phyloP scores from a whole-genome alignment of 1,140 invertebrate species.

The Drosophila oshimai region DNA sequence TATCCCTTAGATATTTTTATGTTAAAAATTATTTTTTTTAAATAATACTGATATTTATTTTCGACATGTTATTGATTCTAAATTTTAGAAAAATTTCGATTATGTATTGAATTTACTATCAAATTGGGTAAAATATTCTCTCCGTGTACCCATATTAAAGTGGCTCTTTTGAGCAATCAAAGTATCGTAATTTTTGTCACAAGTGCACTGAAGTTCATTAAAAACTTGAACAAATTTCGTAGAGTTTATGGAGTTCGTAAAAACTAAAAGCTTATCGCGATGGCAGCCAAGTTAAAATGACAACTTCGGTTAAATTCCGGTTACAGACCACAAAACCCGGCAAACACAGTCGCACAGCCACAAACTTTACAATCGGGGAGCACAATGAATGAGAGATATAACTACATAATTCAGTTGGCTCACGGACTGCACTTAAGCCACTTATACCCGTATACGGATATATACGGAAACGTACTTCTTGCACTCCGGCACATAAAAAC shows the following conservation, averaged over 20 bases:
- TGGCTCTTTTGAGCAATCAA: neutral
- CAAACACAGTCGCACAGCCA: neutral
- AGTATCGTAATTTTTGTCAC: neutral
- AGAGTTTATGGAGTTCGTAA: conserved; percentile 2
- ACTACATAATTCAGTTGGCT: conserved; percentile 65
- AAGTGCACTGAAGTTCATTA: neutral
- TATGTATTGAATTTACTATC: too few relatives aligned
- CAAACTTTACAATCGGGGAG: neutral
- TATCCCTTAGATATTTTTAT: too few relatives aligned
- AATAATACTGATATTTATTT: too few relatives aligned
- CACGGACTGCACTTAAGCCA: conserved; percentile 65
- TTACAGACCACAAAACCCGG: neutral
- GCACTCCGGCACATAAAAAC: conserved; percentile 70
- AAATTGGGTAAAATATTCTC: too few relatives aligned
- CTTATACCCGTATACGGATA: conserved; percentile 29
- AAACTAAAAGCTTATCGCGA: conserved; percentile 4
- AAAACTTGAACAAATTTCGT: neutral
- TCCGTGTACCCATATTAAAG: neutral
- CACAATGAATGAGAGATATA: conserved; percentile 32
- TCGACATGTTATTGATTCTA: too few relatives aligned
- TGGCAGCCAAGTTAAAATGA: neutral
- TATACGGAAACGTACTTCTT: conserved; percentile 52
- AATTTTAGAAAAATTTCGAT: too few relatives aligned
- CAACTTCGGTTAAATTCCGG: neutral
- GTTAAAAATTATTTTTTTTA: too few relatives aligned